Base-by-base conservation (phyloP, 1,140 invertebrate genomes). In the Triops cancriformis region DNA sequence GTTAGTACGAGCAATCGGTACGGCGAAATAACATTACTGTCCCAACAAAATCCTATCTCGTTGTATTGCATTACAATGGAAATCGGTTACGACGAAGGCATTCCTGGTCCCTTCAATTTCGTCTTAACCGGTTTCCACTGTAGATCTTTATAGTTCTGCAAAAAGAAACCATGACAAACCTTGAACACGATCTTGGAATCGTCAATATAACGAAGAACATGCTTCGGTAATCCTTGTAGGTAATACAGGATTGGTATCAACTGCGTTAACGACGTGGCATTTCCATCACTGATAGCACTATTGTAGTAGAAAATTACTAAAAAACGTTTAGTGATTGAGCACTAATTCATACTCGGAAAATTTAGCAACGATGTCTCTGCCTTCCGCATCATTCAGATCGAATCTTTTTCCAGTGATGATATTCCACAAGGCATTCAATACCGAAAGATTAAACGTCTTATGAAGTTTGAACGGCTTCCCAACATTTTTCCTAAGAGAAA, bases 401-500 rank as follows among this genome's bases (percentile, higher is more conserved):
- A 78, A 41, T 31, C 77, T 64, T 26, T 78, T 12, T 14, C 77
- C 77, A 10, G 77, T 78, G n/a, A n/a, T n/a, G n/a, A n/a, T n/a
- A n/a, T n/a, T n/a, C n/a, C n/a, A n/a, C n/a, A n/a, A n/a, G n/a
- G 9, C 77, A 31, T 78, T 78, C 26, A 78, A 9, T 5, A 78
- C 28, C 4, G 77, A 27, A 10, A 78, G 23, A 43, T 74, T 78
- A 31, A 78, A 78, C 0, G 31, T 73, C 11, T 73, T 41, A 12
- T 37, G 18, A 26, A 75, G 26, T 14, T 76, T 41, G 18, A 74
- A n/a, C 9, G 77, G 73, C 27, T 76, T 18, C 26, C 77, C 77
- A 74, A 76, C 27, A 1, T 31, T 37, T 73, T 76, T 77, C 31
- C 74, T 75, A n/a, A n/a, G n/a, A n/a, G n/a, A n/a, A n/a, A n/a